Percentiles rank a stretch among this genome's conserved stretches.
These are phyloP conservation scores for Torymus texanus DNA, from an alignment of 2,888 invertebrate species.

Conservation along the genomic window DNA sequence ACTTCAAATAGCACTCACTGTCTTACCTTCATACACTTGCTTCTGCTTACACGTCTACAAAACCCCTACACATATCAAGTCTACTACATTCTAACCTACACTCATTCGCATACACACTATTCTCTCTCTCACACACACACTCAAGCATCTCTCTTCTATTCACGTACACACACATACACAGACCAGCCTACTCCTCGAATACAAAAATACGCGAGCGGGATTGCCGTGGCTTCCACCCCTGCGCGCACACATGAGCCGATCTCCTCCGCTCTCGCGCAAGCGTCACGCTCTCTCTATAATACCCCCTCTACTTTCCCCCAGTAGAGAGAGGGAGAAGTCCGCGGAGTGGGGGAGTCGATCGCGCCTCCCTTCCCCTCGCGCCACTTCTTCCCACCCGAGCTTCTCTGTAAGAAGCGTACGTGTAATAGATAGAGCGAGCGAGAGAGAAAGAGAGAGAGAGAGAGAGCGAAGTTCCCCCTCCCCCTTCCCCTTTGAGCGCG, in stretches of 20 bases:
- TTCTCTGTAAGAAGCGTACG: slow-evolving; percentile 42
- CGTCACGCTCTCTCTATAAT: too few species aligned
- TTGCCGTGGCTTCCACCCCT: slow-evolving; percentile 47
- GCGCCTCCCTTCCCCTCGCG: neutral
- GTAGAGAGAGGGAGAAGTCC: neutral
- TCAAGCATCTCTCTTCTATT: neutral
- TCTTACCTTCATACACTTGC: neutral
- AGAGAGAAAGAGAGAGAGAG: slow-evolving; percentile 2
- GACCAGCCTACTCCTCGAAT: neutral
- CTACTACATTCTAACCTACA: too few species aligned
- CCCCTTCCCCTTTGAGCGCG: neutral
- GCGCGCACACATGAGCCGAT: neutral
- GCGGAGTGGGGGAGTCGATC: slow-evolving; percentile 10
- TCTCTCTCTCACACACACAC: neutral
- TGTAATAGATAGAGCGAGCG: neutral
- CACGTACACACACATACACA: neutral
- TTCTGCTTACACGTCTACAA: neutral
- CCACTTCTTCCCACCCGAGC: neutral
- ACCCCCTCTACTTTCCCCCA: neutral
- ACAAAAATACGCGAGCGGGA: slow-evolving; percentile 33
- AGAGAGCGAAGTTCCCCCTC: slow-evolving; percentile 14
- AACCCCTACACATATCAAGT: too few species aligned
- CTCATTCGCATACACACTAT: neutral
- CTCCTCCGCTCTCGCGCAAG: neutral
- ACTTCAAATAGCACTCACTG: neutral